A percentile compares a stretch with the other conserved stretches of the same genome.
phyloP scores from a whole-genome alignment of 92 coral and sea anemone species.

The Palythoa grandis region DNA sequence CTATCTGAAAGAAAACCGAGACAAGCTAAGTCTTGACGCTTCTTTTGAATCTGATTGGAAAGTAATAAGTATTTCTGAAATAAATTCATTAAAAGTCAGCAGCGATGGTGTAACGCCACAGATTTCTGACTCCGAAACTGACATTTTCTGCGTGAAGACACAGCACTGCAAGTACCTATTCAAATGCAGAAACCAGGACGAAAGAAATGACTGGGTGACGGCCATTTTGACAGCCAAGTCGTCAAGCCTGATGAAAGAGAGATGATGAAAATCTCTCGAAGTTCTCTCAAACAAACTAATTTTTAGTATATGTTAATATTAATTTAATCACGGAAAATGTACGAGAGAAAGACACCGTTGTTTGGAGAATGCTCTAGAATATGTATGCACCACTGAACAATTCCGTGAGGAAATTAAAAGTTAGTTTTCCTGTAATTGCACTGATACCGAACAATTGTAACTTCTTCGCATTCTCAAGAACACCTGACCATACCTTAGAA shows the following conservation, averaged over 20 bases:
- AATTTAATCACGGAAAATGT: too few relatives aligned
- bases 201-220: conserved; percentile 8
- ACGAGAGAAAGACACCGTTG: too few relatives aligned
- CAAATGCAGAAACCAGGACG: conserved; percentile 16
- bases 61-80: conserved; percentile 13
- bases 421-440: too few relatives aligned
- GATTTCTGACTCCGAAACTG: conserved; percentile 1
- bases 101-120: not conserved
- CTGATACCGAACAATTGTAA: too few relatives aligned
- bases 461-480: too few relatives aligned
- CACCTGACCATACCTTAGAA: too few relatives aligned
- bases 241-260: conserved; percentile 1
- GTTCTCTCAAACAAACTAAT: too few relatives aligned
- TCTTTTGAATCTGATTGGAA: not conserved
- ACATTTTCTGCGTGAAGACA: conserved; percentile 5
- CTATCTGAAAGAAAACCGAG: conserved; percentile 1
- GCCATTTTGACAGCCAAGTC: conserved; percentile 5
- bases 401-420: too few relatives aligned
- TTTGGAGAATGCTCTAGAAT: too few relatives aligned
- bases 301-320: too few relatives aligned
- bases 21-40: not conserved
- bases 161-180: not conserved
- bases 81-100: conserved; percentile 9
- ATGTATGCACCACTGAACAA: too few relatives aligned
- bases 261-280: not conserved